These are phyloP conservation scores for Thaleichthys pacificus DNA, from an alignment of 2,797 vertebrate genomes.

Conservation along the genomic window DNA sequence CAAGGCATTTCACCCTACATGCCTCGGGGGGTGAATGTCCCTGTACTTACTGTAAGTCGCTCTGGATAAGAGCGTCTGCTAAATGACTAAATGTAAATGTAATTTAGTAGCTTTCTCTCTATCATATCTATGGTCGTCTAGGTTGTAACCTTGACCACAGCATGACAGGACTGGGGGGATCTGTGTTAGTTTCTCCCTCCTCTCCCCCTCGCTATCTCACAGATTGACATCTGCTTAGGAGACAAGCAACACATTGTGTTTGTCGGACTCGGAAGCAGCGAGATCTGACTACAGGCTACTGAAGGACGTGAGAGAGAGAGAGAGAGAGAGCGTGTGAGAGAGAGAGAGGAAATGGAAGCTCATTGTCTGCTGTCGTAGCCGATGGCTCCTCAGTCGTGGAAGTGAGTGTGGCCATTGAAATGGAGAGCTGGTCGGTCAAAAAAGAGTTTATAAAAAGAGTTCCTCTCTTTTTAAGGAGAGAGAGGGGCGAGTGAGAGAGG, in stretches of 20 bases:
- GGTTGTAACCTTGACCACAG: neutral
- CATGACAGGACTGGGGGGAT: too few relatives aligned
- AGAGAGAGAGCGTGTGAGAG: neutral
- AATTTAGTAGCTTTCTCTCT: neutral
- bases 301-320: conserved; percentile 11
- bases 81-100: too few relatives aligned
- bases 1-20: too few relatives aligned
- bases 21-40: too few relatives aligned
- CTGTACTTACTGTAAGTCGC: too few relatives aligned
- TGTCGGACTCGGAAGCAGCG: conserved; percentile 44
- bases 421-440: conserved; percentile 1
- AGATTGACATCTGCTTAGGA: conserved; percentile 30
- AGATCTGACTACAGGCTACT: conserved; percentile 36
- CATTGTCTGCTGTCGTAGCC: conserved; percentile 10
- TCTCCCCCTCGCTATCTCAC: neutral
- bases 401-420: neutral
- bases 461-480: too few relatives aligned
- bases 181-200: neutral
- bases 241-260: conserved; percentile 32
- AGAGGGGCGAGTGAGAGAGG: too few relatives aligned
- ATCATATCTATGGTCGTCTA: neutral
- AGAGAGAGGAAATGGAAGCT: conserved; percentile 18
- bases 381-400: neutral
- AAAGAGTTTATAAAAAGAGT: too few relatives aligned
- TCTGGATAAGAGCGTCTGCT: too few relatives aligned